Base-by-base conservation (phyloP, 2,888 invertebrate species). In the Drosophila pseudotalamancana region DNA sequence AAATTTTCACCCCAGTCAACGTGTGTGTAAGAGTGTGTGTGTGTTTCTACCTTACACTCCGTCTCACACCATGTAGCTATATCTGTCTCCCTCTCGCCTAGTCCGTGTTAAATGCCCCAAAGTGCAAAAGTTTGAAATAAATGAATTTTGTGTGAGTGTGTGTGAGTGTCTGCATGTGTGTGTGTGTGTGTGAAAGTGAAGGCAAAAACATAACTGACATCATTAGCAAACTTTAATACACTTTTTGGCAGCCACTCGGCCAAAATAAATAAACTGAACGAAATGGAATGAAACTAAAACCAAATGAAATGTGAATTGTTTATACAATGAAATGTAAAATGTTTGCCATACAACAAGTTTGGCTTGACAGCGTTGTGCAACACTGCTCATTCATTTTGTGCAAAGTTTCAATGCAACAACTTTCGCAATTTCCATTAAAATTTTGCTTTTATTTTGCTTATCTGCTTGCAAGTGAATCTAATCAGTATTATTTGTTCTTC, bases 201-300 rank as follows among this genome's bases (percentile, higher is more conserved):
- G 68, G 60, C 63, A 72, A 71, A 82, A 85, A 82, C 87, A 83
- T 85, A 84, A 76, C 86, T 76, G 86, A 85, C 83, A 87, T 84
- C 83, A 85, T 84, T 87, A 85, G 88, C 63, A 73, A 83, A 84
- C 86, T 84, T 87, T 82, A 85, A 81, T 71, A 65, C 82, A 83
- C 68, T 87, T 77, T 80, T 77, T 19, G 51, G 69, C 54, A 43
- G 65, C 21, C 37, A 65, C 48, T 64, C 37, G 14, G 63, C 39
- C 54, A 70, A 63, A 50, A 57, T 54, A 74, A 74, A 73, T 62
- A 73, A 68, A 43, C 43, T 29, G 25, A 43, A 54, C 68, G 27
- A 39, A 49, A 54, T 25, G 35, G 34, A 48, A 53, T 27, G 25
- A 18, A 56, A 34, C 11, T 29, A 49, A 49, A 75, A 56, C 39